phyloP scores from a whole-genome alignment of 2,797 vertebrate genomes.

The Prionace glauca region DNA sequence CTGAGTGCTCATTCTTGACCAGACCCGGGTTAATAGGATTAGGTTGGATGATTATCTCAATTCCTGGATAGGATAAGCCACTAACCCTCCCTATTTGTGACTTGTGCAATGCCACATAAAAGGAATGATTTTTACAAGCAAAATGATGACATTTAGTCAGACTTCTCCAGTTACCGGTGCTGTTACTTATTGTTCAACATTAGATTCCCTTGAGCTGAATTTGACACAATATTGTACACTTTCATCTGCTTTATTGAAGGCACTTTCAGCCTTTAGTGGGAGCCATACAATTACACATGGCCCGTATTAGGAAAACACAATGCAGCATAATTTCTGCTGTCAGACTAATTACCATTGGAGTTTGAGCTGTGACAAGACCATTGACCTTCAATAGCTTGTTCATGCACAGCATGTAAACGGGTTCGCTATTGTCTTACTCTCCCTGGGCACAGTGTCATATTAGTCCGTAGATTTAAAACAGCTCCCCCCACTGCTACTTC shows the following conservation, averaged over 20 bases:
- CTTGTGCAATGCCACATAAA: not conserved
- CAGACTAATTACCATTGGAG: not conserved
- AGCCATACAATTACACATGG: constrained; percentile 9
- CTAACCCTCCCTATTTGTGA: not conserved
- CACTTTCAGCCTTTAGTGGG: not conserved
- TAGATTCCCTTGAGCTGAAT: not conserved
- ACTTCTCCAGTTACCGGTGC: not conserved
- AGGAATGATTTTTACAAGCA: not conserved
- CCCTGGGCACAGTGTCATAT: not conserved
- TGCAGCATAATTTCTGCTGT: not conserved
- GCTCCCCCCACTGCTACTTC: not conserved
- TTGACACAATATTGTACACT: not conserved
- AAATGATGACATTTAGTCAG: not conserved
- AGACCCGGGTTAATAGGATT: not conserved
- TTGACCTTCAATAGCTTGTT: constrained; percentile 1
- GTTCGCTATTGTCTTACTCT: not conserved
- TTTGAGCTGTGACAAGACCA: constrained; percentile 12
- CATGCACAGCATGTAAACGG: not conserved
- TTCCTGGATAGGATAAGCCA: not conserved
- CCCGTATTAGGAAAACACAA: not conserved
- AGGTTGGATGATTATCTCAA: not conserved
- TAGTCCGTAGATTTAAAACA: not conserved
- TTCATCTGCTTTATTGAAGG: not conserved
- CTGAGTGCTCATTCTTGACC: not conserved
- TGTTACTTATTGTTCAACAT: not conserved